Conservation (phyloP, 2,888 invertebrate genomes). For the Amblyjoppa proteus region DNA sequence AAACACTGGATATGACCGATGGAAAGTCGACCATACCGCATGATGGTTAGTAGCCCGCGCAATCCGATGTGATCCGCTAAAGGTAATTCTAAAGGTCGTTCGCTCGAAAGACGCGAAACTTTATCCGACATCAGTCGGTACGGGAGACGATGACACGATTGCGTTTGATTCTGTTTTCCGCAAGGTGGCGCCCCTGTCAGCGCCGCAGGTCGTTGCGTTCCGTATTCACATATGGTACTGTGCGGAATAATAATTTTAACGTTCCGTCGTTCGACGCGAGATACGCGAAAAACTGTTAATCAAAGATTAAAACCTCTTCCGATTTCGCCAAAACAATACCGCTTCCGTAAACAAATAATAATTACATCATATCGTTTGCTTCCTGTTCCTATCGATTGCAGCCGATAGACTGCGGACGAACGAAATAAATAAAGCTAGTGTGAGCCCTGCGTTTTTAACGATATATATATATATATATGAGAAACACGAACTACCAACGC, state of each 20-base stretch:
- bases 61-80: neutral
- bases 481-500: conserved; percentile 10
- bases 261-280: neutral
- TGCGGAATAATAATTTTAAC: neutral
- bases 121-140: neutral
- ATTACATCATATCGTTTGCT: neutral
- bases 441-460: neutral
- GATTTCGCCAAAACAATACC: neutral
- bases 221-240: neutral
- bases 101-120: neutral
- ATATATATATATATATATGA: neutral
- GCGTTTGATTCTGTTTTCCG: neutral
- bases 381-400: neutral
- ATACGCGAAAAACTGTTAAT: neutral
- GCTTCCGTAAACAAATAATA: neutral
- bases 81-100: neutral
- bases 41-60: neutral
- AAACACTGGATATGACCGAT: too few relatives aligned
- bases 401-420: neutral
- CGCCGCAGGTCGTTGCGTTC: neutral
- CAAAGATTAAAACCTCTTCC: neutral
- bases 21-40: neutral
- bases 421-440: neutral
- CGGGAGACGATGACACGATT: neutral
- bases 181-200: neutral